Evolutionary conservation across 2,113 vertebrate genomes (phyloP).

Genomic region (Halcyon senegalensis): DNA sequence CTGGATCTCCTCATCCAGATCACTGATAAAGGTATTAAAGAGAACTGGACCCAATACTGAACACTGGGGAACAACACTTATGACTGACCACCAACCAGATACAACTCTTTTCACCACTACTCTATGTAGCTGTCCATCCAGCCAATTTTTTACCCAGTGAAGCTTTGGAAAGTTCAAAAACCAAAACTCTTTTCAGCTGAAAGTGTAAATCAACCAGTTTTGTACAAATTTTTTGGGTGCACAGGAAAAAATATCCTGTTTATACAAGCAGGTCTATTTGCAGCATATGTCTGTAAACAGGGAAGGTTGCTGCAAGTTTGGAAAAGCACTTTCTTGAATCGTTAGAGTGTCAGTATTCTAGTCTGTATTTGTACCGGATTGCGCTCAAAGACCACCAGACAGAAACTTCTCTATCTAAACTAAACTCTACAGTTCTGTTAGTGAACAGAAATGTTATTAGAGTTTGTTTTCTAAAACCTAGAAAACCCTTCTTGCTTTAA

Average conservation of each 20-base stretch:
- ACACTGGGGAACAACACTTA: background rate
- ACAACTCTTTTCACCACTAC: background rate
- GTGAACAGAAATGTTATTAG: background rate
- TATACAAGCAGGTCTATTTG: background rate
- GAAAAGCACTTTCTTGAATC: background rate
- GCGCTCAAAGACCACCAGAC: background rate
- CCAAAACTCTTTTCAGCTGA: background rate
- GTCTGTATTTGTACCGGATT: background rate
- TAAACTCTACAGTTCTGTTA: background rate
- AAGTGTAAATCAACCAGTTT: background rate
- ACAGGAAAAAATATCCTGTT: accelerated
- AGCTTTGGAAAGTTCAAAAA: background rate
- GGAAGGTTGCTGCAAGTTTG: background rate
- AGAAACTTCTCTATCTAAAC: background rate
- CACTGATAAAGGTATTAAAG: background rate
- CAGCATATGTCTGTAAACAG: background rate
- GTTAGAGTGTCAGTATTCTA: background rate
- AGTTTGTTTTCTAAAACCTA: background rate
- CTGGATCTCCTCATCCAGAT: too few species aligned
- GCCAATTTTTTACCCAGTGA: background rate
- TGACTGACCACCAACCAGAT: background rate
- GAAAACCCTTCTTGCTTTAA: background rate
- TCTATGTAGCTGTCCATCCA: background rate
- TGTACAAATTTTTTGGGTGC: background rate
- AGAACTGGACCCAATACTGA: background rate